A percentile compares a stretch with the other conserved stretches of the same genome.
Evolutionary conservation across 2,888 invertebrate genomes (phyloP).

Genomic region (Dynastes maya): DNA sequence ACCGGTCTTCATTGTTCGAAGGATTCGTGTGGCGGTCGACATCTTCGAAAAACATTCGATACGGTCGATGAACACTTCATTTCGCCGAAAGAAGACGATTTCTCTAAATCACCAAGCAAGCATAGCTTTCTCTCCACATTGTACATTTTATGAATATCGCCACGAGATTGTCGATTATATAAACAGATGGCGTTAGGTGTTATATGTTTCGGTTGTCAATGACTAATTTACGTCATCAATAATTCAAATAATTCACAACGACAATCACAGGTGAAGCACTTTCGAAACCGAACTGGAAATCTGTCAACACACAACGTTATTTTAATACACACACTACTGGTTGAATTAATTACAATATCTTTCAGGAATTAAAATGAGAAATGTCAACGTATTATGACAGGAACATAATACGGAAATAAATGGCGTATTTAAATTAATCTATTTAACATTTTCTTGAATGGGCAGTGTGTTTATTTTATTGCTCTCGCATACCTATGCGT

Average conservation of each 20-base stretch:
- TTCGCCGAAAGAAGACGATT: slow-evolving; percentile 4
- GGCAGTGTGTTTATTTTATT: background rate
- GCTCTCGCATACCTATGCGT: background rate
- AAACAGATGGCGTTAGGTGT: slow-evolving; percentile 16
- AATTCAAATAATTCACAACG: background rate
- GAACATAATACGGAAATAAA: slow-evolving; percentile 14
- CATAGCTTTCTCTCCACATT: background rate
- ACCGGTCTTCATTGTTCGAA: slow-evolving; percentile 14
- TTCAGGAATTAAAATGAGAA: slow-evolving; percentile 8
- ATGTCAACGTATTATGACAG: background rate
- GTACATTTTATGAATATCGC: background rate
- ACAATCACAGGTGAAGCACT: background rate
- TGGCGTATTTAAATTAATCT: slow-evolving; percentile 8
- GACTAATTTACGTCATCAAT: background rate
- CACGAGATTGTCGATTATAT: background rate
- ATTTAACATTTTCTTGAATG: slow-evolving; percentile 24
- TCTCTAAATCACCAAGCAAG: background rate
- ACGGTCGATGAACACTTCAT: slow-evolving; percentile 8
- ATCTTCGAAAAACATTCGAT: slow-evolving; percentile 32
- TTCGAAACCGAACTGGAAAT: background rate
- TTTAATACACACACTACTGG: background rate
- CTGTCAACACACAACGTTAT: background rate
- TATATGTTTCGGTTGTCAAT: background rate
- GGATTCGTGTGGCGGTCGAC: slow-evolving; percentile 9
- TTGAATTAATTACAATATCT: slow-evolving; percentile 18